Evolutionary conservation across 2,797 vertebrate species (phyloP).

Genomic region (Pyrrhura leucotis): DNA sequence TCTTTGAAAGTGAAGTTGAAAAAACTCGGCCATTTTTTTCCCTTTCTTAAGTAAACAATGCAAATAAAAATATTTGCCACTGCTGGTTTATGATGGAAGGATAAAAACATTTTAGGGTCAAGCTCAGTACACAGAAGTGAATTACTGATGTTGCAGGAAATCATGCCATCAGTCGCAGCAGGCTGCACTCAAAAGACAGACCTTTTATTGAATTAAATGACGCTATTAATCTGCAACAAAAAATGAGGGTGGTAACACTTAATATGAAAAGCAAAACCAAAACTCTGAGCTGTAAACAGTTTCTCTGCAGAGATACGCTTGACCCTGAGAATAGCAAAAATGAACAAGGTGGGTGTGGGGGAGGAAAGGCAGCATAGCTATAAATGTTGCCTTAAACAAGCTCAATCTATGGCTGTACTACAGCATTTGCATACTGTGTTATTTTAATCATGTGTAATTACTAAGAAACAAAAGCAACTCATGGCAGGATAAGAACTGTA

Average conservation of each 20-base stretch:
- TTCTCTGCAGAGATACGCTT: not conserved
- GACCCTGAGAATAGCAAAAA: not conserved
- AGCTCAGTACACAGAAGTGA: not conserved
- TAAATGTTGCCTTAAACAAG: not conserved
- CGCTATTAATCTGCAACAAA: not conserved
- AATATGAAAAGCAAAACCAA: not conserved
- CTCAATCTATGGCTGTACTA: not conserved
- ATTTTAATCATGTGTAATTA: constrained; percentile 26
- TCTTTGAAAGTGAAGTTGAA: not conserved
- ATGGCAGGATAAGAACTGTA: not conserved
- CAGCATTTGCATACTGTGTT: not conserved
- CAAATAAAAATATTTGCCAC: not conserved
- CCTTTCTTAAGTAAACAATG: not conserved
- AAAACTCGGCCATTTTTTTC: not conserved
- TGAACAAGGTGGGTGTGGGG: not conserved
- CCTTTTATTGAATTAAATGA: not conserved
- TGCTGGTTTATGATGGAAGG: not conserved
- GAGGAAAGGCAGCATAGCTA: not conserved
- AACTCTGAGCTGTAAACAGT: not conserved
- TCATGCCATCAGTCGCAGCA: not conserved
- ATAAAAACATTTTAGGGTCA: not conserved
- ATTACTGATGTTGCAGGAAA: not conserved
- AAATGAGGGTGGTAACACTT: not conserved
- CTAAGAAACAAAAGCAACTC: constrained; percentile 18
- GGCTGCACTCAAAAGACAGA: not conserved